A percentile compares a stretch with the other conserved stretches of the same genome.
These are phyloP conservation scores for Rhodophaea formosa DNA, from an alignment of 2,888 invertebrate species.

Conservation along the genomic window DNA sequence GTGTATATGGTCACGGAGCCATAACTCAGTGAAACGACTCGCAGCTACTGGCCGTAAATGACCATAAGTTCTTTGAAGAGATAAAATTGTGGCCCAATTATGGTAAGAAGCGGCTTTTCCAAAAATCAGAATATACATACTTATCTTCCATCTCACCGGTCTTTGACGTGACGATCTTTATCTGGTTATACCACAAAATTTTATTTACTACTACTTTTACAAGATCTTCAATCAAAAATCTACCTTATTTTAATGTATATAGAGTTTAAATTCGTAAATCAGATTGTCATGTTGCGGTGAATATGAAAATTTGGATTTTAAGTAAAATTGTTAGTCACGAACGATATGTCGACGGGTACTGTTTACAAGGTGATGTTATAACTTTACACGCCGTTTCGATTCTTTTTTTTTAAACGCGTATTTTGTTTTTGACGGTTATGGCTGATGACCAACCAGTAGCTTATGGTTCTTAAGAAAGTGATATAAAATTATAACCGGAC, in stretches of 20 bases:
- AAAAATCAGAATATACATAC: slow-evolving; percentile 57
- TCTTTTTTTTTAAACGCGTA: slow-evolving; percentile 4
- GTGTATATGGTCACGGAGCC: slow-evolving; percentile 51
- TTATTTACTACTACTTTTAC: not conserved
- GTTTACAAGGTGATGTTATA: slow-evolving; percentile 68
- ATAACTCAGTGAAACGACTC: slow-evolving; percentile 50
- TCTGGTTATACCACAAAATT: slow-evolving; percentile 6
- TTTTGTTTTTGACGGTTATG: slow-evolving; percentile 4
- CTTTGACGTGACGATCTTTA: slow-evolving; percentile 13
- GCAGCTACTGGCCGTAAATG: slow-evolving; percentile 61
- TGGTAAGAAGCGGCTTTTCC: slow-evolving; percentile 69
- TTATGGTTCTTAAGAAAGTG: not conserved
- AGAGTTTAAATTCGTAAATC: not conserved
- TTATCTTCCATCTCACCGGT: slow-evolving; percentile 11
- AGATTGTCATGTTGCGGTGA: not conserved
- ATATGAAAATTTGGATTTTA: slow-evolving; percentile 34
- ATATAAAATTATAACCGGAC: slow-evolving; percentile 4
- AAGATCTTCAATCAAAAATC: not conserved
- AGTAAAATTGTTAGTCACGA: slow-evolving; percentile 68
- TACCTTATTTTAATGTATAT: not conserved
- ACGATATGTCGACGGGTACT: slow-evolving; percentile 52
- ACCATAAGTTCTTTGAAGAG: slow-evolving; percentile 73
- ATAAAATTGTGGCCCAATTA: slow-evolving; percentile 73
- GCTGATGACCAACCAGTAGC: slow-evolving; percentile 6
- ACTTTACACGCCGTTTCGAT: slow-evolving; percentile 57